Percentiles rank a stretch among this genome's conserved stretches.
Evolutionary conservation across 2,888 invertebrate genomes (phyloP).

Genomic region (Erebia epiphron): DNA sequence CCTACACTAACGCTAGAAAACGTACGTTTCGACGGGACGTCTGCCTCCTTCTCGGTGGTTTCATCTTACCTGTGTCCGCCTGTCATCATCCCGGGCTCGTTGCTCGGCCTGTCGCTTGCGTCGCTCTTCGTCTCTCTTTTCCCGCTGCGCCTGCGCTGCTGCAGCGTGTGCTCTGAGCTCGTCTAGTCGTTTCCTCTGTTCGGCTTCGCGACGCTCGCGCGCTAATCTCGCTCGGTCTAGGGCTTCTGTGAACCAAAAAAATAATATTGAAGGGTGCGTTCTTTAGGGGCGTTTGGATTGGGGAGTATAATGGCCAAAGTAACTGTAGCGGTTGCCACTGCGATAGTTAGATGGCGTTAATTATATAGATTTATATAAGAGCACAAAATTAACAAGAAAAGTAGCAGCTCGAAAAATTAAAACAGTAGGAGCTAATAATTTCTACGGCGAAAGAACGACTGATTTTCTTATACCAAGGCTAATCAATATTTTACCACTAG

Average conservation of each 20-base stretch:
- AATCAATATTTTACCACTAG: no score
- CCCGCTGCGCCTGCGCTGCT: conserved; percentile 94
- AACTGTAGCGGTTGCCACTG: no score
- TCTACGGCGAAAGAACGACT: no score
- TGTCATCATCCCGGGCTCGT: conserved; percentile 89
- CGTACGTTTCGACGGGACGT: conserved; percentile 1
- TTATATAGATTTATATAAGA: no score
- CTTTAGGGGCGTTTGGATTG: background rate
- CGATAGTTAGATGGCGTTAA: no score
- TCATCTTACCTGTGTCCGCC: conserved; percentile 53
- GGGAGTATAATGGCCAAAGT: no score
- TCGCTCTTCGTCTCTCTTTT: conserved; percentile 94
- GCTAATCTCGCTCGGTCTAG: conserved; percentile 87
- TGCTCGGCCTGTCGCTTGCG: conserved; percentile 92
- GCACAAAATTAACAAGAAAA: no score
- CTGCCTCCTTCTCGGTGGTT: background rate
- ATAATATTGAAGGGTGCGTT: background rate
- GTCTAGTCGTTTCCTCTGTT: conserved; percentile 93
- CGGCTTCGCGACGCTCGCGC: conserved; percentile 94
- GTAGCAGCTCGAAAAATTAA: no score
- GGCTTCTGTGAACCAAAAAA: conserved; percentile 57
- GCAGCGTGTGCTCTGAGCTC: conserved; percentile 94
- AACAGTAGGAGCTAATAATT: no score
- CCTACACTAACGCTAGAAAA: background rate
- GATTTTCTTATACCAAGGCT: no score